Evolutionary conservation across 1,140 invertebrate genomes (phyloP), one percentile per base, ranked within the genome.

Genomic region (Tetramorium simillimum): DNA sequence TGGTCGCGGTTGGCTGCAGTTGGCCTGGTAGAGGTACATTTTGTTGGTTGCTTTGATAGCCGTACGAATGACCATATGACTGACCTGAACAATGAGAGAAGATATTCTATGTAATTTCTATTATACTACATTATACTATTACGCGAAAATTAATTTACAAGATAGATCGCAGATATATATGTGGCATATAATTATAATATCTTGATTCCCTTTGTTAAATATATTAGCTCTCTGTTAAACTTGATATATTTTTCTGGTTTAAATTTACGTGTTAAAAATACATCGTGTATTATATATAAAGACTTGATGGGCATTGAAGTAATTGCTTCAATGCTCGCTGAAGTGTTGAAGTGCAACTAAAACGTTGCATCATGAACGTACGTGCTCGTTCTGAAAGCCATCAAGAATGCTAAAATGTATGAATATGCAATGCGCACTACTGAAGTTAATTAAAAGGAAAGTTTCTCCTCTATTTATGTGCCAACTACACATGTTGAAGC

Each of bases 1-100:
- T 89, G 62, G 92, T 91, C 21, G 91, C n/a, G 7, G 92, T 77
- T 53, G 94, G 88, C 78, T 94, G 94, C 67, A 95, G 89, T 88
- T 95, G 94, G 46, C 94, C 94, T 28, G 94, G 94, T 81, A 95
- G 88, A 51, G 92, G 91, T 51, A 94, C 90, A 63, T 89, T 95
- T 87, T 94, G 94, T 51, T 94, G 94, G 80, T 82, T 91, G 81
- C 90, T 87, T 84, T 94, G 93, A 86, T 95, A 94, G 51, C 91
- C 89, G 63, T 95, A 95, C 56, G 93, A 91, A 43, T 93, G 88
- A 7, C 92, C 90, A 63, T 93, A 95, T 33, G 33, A 33, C 60
- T 94, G 94, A 49, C 94, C 94, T 94, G 46, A 70, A 80, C 43
- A 21, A 67, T 21, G 12, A 28, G 28, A 81, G 4, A n/a, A 46